A percentile compares a stretch with the other conserved stretches of the same genome.
Evolutionary conservation across 2,888 invertebrate genomes (phyloP).

Genomic region (Hofmannophila pseudospretella): DNA sequence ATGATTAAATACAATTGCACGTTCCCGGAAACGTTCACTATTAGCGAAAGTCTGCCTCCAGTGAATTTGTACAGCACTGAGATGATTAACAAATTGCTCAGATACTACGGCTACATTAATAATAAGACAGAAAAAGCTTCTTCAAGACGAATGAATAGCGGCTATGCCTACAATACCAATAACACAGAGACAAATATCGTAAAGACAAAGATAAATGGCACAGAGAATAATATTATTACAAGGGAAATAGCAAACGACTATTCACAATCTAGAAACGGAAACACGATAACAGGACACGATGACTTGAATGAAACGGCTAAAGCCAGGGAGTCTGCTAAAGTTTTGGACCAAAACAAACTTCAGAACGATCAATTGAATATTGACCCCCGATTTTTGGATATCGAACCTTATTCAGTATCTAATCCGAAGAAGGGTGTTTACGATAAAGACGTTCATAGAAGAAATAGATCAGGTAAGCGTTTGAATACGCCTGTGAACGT

Average conservation of each 20-base stretch:
- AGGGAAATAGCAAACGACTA: constrained; percentile 11
- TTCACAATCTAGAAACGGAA: constrained; percentile 30
- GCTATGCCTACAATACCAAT: constrained; percentile 2
- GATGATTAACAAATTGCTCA: constrained; percentile 69
- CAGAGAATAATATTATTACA: constrained; percentile 23
- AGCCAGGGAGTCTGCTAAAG: constrained; percentile 45
- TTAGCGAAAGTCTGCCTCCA: constrained; percentile 68
- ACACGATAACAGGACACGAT: constrained; percentile 38
- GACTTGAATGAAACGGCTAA: constrained; percentile 50
- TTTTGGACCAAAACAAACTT: constrained; percentile 53
- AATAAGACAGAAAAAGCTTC: constrained; percentile 61
- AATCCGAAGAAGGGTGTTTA: constrained; percentile 32
- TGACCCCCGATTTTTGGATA: constrained; percentile 51
- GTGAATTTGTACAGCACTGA: constrained; percentile 72
- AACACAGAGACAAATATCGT: constrained; percentile 18
- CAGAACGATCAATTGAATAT: constrained; percentile 49
- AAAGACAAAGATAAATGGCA: constrained; percentile 20
- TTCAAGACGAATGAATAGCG: constrained; percentile 36
- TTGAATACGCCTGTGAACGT: constrained; percentile 54
- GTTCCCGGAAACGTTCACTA: constrained; percentile 70
- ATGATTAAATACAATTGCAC: constrained; percentile 64
- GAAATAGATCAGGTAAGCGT: constrained; percentile 51
- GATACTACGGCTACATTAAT: constrained; percentile 66
- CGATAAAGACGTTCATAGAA: constrained; percentile 24
- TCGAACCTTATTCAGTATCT: constrained; percentile 33